Conservation (phyloP, 2,888 invertebrate species). For the Scrobipalpa costella region DNA sequence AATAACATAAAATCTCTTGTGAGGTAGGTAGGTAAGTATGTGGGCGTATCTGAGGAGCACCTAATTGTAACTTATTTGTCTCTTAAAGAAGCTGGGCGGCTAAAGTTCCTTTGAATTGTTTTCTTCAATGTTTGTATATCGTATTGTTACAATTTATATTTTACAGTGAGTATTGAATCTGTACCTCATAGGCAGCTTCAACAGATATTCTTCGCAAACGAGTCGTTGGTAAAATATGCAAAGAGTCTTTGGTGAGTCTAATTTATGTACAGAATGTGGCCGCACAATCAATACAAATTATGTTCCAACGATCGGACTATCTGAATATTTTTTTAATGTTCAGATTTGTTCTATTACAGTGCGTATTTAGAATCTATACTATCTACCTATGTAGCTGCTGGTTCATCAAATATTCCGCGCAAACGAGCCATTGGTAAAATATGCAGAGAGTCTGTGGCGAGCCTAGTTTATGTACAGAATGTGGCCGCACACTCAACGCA, state of each 20-base stretch:
- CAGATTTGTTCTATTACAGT: background rate
- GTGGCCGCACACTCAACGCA: constrained; percentile 38
- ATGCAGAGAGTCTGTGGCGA: constrained; percentile 47
- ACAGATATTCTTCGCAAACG: constrained; percentile 67
- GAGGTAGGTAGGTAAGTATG: too few species aligned
- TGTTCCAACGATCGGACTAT: constrained; percentile 36
- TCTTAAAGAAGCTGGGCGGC: constrained; percentile 35
- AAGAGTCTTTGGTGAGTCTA: constrained; percentile 29
- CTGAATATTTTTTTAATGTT: background rate
- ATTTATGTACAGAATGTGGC: constrained; percentile 47
- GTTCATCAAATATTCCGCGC: constrained; percentile 62
- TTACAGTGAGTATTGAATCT: constrained; percentile 32
- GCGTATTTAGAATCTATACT: constrained; percentile 38
- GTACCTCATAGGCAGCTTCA: constrained; percentile 37
- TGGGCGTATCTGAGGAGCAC: too few species aligned
- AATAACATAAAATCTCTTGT: too few species aligned
- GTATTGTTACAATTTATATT: background rate
- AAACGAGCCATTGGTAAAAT: constrained; percentile 62
- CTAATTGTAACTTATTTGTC: constrained; percentile 39
- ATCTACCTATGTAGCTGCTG: constrained; percentile 27
- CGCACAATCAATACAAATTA: constrained; percentile 39
- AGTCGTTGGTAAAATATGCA: constrained; percentile 65
- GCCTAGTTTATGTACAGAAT: constrained; percentile 43
- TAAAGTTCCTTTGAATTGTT: too few species aligned
- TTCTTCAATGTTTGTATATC: background rate